Conservation (phyloP, 2,888 invertebrate genomes). For the Cyclophora punctaria region DNA sequence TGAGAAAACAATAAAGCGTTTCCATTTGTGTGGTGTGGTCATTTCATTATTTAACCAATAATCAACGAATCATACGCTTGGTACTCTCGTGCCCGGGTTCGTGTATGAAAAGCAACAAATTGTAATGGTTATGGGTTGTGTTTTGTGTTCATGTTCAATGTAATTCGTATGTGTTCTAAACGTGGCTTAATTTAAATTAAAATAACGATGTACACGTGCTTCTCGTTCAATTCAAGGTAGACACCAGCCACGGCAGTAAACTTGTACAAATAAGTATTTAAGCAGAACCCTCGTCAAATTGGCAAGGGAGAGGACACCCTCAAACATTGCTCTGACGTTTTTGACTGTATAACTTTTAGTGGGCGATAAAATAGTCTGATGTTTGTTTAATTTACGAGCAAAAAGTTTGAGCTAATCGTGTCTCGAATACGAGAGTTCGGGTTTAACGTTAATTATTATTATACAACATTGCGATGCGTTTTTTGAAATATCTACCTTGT, state of each 20-base stretch:
- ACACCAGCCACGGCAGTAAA: conserved; percentile 21
- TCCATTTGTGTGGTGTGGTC: conserved; percentile 13
- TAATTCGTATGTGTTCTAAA: conserved; percentile 1
- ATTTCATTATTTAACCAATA: conserved; percentile 17
- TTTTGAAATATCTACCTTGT: too few relatives aligned
- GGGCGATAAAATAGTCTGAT: conserved; percentile 10
- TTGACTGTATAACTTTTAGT: conserved; percentile 38
- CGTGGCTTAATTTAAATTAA: conserved; percentile 10
- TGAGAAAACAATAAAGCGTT: conserved; percentile 17
- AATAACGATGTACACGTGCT: conserved; percentile 12
- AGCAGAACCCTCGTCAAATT: conserved; percentile 48
- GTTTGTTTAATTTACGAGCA: neutral
- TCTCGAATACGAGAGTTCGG: neutral
- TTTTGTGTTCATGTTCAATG: conserved; percentile 1
- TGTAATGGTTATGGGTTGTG: conserved; percentile 2
- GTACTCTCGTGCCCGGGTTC: conserved; percentile 2
- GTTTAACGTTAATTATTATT: too few relatives aligned
- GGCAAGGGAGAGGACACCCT: conserved; percentile 42
- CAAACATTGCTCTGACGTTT: conserved; percentile 36
- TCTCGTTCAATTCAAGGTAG: conserved; percentile 20
- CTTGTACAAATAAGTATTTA: conserved; percentile 32
- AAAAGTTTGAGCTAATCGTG: neutral
- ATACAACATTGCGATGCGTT: too few relatives aligned
- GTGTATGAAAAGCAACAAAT: neutral
- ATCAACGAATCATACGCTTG: conserved; percentile 11